A percentile compares a stretch with the other conserved stretches of the same genome.
phyloP scores from a whole-genome alignment of 2,113 vertebrate species.

The Anguilla rostrata region DNA sequence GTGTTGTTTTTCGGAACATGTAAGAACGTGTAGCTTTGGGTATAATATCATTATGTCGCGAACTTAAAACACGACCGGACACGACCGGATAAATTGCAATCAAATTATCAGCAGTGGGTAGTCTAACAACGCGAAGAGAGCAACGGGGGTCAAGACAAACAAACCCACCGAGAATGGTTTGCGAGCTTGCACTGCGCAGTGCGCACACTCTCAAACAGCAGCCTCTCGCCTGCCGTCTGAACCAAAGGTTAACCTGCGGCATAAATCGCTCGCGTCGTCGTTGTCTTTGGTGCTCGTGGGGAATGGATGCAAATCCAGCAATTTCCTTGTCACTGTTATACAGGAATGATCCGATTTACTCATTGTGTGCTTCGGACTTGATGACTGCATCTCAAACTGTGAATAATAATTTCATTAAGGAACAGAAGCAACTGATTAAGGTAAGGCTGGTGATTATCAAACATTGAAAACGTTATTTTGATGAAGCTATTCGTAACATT shows the following conservation, averaged over 20 bases:
- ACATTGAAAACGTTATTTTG: neutral
- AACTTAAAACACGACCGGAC: neutral
- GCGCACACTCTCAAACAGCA: neutral
- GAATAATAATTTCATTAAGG: slow-evolving; percentile 53
- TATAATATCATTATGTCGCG: neutral
- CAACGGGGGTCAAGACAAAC: neutral
- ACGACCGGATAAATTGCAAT: neutral
- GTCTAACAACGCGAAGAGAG: neutral
- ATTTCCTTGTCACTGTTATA: slow-evolving; percentile 43
- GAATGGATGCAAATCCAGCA: slow-evolving; percentile 37
- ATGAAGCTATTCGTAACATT: neutral
- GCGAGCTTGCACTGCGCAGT: neutral
- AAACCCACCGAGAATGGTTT: neutral
- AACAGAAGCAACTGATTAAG: slow-evolving; percentile 51
- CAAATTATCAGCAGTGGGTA: neutral
- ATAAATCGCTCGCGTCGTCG: neutral
- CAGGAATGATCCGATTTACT: slow-evolving; percentile 53
- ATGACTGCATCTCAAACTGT: slow-evolving; percentile 49
- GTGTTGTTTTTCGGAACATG: too few relatives aligned
- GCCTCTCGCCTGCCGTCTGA: neutral
- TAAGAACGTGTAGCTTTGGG: neutral
- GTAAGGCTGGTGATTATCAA: slow-evolving; percentile 29
- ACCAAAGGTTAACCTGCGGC: neutral
- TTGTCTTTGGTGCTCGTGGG: neutral
- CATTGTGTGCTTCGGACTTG: slow-evolving; percentile 52